phyloP scores from a whole-genome alignment of 2,113 vertebrate genomes.

The Morone saxatilis region DNA sequence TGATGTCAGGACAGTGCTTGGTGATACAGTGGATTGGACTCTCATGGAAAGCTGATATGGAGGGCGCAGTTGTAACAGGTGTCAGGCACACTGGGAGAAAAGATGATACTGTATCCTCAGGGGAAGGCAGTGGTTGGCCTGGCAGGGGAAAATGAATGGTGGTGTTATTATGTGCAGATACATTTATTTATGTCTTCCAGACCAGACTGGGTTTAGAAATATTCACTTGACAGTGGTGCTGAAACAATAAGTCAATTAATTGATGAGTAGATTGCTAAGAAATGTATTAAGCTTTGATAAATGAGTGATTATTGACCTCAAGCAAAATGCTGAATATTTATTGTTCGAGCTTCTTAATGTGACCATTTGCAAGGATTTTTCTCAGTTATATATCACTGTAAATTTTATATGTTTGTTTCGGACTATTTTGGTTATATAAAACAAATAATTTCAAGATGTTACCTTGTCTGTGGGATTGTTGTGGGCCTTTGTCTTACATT shows the following conservation, averaged over 20 bases:
- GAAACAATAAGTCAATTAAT: neutral
- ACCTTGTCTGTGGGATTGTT: neutral
- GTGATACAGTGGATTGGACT: slow-evolving; percentile 24
- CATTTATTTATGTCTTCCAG: neutral
- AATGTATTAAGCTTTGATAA: neutral
- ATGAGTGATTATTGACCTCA: no score
- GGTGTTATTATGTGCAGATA: neutral
- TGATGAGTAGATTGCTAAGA: neutral
- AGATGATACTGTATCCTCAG: slow-evolving; percentile 42
- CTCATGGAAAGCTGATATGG: slow-evolving; percentile 58
- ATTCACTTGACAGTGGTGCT: neutral
- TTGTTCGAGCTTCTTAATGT: neutral
- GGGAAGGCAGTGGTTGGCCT: slow-evolving; percentile 6
- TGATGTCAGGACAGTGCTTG: slow-evolving; percentile 20
- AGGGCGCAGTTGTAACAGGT: slow-evolving; percentile 61
- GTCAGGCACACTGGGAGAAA: slow-evolving; percentile 45
- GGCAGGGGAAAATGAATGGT: slow-evolving; percentile 10
- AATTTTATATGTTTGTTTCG: neutral
- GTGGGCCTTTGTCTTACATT: neutral
- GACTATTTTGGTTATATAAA: neutral
- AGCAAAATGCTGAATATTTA: neutral
- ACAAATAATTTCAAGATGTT: neutral
- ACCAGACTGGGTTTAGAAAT: neutral
- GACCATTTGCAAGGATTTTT: neutral
- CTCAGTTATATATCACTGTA: neutral